Evolutionary conservation across 2,888 invertebrate species (phyloP), one percentile per base, ranked within the genome.

Genomic region (Thalpophila matura): DNA sequence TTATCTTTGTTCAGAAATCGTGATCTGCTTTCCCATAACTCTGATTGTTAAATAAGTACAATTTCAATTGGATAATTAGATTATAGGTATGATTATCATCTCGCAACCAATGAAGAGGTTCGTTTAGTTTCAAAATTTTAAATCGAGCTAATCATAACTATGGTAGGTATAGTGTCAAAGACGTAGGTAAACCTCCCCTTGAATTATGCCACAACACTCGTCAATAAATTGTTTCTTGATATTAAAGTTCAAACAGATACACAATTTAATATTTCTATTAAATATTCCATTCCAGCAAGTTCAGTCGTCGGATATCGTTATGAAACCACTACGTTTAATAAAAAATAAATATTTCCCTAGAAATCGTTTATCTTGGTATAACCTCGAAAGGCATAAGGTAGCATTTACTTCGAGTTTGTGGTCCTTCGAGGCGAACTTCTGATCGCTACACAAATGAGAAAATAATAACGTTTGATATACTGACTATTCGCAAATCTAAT

Each of bases 361-460:
- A 31, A 35, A 24, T 20, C 10, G 6, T 55, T 55, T 55, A 29
- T 31, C 18, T 9, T 20, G 2, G 10, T 20, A 16, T 37, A 12
- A 37, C 49, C 22, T 37, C 16, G n/a, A 10, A 4, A 33, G 14
- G 20, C 37, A 33, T 26, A 42, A 14, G 24, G 27, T 47, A 43
- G 20, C 27, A 4, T 49, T 60, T 29, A 27, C 10, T 10, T 4
- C 5, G 31, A 50, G 3, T 16, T 20, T 14, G 7, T 40, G 50
- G 18, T 43, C 50, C 66, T 51, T 20, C n/a, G 40, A 46, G 50
- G 51, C 6, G 3, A 37, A 56, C 38, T 57, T 55, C n/a, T 10
- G 24, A 27, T 58, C 24, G 33, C 46, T 35, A 64, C 29, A 29
- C 33, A 42, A 35, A 58, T 33, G 9, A 29, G 31, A 5, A 31